Percentiles rank a stretch among this genome's conserved stretches.
Conservation (phyloP, 2,797 vertebrate species). For the Natrix natrix region DNA sequence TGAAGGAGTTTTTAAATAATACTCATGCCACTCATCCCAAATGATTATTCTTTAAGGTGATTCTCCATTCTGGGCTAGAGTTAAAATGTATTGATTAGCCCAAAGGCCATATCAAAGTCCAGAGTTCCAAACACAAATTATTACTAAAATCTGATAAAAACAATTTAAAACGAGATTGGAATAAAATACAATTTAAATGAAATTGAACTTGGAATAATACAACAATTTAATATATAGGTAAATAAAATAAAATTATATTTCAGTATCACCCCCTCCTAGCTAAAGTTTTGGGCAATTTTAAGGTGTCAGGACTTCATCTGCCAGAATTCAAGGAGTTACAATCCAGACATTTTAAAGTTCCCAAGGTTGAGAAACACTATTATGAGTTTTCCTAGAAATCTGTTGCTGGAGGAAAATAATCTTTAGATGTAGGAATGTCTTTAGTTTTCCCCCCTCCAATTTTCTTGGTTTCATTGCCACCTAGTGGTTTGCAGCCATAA, state of each 20-base stretch:
- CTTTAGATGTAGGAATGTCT: accelerated
- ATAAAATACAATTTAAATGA: no score
- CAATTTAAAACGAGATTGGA: no score
- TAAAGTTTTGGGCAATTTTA: not conserved
- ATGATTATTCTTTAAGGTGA: not conserved
- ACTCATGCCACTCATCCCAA: not conserved
- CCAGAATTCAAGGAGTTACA: not conserved
- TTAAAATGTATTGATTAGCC: no score
- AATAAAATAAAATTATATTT: not conserved
- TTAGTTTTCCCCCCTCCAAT: not conserved
- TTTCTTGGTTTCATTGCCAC: constrained; percentile 37
- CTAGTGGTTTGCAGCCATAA: constrained; percentile 11
- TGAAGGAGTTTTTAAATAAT: not conserved
- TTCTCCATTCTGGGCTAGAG: not conserved
- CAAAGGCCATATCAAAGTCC: no score
- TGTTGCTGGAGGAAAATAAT: not conserved
- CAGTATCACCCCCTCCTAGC: not conserved
- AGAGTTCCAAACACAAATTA: no score
- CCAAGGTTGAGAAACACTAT: not conserved
- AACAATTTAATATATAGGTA: not conserved
- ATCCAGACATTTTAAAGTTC: not conserved
- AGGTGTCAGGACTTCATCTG: not conserved
- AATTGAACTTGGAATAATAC: no score
- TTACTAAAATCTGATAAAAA: no score
- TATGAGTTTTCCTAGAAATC: not conserved